Evolutionary conservation across 2,113 vertebrate genomes (phyloP).

Genomic region (Kryptolebias marmoratus): DNA sequence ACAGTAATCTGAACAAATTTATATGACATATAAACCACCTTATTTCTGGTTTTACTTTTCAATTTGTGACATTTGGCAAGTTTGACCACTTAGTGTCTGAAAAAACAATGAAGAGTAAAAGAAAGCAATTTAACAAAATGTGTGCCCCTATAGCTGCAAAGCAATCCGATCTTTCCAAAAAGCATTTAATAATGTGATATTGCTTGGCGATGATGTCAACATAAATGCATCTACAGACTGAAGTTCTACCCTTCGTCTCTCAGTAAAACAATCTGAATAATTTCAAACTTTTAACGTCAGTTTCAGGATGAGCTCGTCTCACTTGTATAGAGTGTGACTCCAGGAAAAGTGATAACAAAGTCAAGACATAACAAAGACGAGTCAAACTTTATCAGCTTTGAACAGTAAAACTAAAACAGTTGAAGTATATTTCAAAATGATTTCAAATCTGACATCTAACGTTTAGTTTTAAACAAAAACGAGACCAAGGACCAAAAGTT

Average conservation of each 20-base stretch:
- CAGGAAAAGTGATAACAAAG: background rate
- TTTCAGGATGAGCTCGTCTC: slow-evolving; percentile 7
- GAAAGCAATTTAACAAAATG: background rate
- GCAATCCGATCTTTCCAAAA: background rate
- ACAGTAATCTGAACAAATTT: no score
- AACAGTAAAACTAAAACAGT: slow-evolving; percentile 7
- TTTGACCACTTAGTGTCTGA: no score
- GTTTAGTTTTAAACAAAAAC: no score
- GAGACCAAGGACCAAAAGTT: background rate
- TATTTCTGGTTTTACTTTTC: no score
- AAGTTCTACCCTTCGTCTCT: background rate
- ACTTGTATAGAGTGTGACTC: background rate
- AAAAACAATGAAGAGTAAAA: background rate
- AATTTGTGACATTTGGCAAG: no score
- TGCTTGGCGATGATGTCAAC: background rate
- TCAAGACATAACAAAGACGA: background rate
- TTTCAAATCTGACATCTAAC: slow-evolving; percentile 11
- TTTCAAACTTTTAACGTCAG: slow-evolving; percentile 10
- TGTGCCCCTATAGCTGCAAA: background rate
- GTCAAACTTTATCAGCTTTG: background rate
- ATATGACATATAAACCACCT: no score
- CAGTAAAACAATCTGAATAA: background rate
- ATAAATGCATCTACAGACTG: background rate
- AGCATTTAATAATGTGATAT: background rate
- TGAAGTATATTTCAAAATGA: background rate